Base-by-base conservation (phyloP, 1,140 invertebrate species). In the Vollenhovia emeryi region DNA sequence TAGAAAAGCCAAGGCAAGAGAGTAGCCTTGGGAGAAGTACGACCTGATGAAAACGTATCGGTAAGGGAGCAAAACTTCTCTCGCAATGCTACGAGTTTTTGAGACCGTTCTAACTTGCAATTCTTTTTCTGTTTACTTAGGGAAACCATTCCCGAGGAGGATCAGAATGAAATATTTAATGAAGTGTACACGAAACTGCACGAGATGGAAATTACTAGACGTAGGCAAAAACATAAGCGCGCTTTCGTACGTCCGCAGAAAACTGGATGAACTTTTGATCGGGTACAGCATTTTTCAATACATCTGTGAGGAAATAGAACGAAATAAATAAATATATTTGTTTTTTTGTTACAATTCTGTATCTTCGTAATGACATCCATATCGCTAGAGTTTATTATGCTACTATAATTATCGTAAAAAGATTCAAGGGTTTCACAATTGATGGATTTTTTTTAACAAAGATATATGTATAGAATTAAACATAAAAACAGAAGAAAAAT, bases 11-110 rank as follows among this genome's bases (percentile, higher is more conserved):
- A 43, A 57, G 93, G 93, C 96, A 89, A 92, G 95, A 52, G 95
- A 95, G 64, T 97, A 95, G 90, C 97, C 98, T 11, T 98, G 97
- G 97, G 97, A 98, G 91, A 98, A 98, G 95, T 98, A 97, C 95
- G 99, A 99, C 94, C 95, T 99, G 52, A 99, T 99, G 98, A 98
- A 98, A 94, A 95, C 97, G 71, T 99, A 99, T 92, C 97, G 98
- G 97, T 97, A 95, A 93, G 73, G 48, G 64, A 48, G 36, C 71
- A 85, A 36, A 69, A 73, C 3, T 73, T 52, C 30, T 60, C 8
- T 21, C 48, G 15, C 24, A 60, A 21, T n/a, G 43, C 27, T 76
- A 80, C 24, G 11, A 45, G 75, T 64, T 66, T 50, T 60, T 36
- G 18, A 57, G 5, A 82, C 36, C 45, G 43, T 59, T 86, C 24